Percentiles rank a stretch among this genome's conserved stretches.
These are phyloP conservation scores for Apostichopus parvimensis DNA, from an alignment of 35 echinoderm and acorn worm genomes.

Conservation along the genomic window DNA sequence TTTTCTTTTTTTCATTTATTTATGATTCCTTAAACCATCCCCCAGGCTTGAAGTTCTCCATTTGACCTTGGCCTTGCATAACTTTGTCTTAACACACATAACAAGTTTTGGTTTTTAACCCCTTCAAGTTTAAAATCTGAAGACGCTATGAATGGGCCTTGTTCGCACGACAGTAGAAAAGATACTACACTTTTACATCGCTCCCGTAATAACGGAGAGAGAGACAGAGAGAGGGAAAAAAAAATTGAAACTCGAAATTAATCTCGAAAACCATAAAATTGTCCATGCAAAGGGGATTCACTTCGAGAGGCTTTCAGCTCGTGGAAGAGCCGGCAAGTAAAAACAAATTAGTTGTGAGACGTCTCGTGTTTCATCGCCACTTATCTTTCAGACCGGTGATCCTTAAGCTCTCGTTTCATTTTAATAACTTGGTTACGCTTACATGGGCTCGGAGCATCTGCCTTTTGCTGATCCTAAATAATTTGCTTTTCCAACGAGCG, in stretches of 20 bases:
- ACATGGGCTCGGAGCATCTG: background rate
- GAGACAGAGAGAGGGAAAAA: background rate
- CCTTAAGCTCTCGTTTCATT: background rate
- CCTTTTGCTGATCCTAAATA: background rate
- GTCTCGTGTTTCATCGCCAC: background rate
- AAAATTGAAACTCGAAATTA: background rate
- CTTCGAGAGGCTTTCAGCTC: background rate
- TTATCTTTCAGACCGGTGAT: background rate
- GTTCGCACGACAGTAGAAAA: too few relatives aligned
- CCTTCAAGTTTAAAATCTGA: too few relatives aligned
- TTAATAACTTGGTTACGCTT: background rate
- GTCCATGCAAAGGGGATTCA: background rate
- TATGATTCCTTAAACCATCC: too few relatives aligned
- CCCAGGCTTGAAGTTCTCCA: background rate
- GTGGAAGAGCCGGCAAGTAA: background rate
- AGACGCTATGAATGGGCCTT: too few relatives aligned
- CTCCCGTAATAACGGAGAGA: background rate
- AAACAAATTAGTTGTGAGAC: background rate
- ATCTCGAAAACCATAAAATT: background rate
- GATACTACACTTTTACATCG: too few relatives aligned
- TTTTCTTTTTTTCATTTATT: too few relatives aligned
- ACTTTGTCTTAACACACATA: too few relatives aligned
- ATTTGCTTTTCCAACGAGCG: background rate
- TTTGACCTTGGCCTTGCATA: slow-evolving; percentile 4
- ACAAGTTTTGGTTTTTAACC: too few relatives aligned